These are phyloP conservation scores for Calcarius ornatus DNA, from an alignment of 2,113 vertebrate species.

Conservation along the genomic window DNA sequence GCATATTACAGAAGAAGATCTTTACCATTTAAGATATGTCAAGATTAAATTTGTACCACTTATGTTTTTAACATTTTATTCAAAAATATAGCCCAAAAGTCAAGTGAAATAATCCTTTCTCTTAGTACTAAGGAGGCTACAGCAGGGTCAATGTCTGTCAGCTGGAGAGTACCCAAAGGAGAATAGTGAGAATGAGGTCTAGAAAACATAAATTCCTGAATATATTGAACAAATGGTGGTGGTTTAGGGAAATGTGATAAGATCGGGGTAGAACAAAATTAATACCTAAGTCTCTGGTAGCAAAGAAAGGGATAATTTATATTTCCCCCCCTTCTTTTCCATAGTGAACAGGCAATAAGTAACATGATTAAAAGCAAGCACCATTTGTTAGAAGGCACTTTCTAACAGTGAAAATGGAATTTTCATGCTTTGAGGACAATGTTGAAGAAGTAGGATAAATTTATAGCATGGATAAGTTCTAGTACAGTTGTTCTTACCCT, in stretches of 20 bases:
- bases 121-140: background rate
- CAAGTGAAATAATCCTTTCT: background rate
- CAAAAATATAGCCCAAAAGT: background rate
- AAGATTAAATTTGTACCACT: background rate
- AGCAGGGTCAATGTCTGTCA: background rate
- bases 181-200: background rate
- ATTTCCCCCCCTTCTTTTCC: rapidly evolving
- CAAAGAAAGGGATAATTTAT: background rate
- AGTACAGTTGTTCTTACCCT: background rate
- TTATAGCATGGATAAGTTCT: background rate
- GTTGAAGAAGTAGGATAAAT: background rate
- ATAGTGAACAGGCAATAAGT: background rate
- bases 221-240: background rate
- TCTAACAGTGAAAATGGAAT: background rate
- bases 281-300: background rate
- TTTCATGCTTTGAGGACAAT: background rate
- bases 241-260: background rate
- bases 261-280: background rate
- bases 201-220: background rate
- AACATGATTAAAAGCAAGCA: background rate
- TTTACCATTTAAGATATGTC: background rate
- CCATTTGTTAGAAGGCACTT: background rate
- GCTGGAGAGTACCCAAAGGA: background rate
- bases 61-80: background rate
- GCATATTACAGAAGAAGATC: background rate